Percentiles rank a stretch among this genome's conserved stretches.
phyloP scores from a whole-genome alignment of 2,888 invertebrate species.

The Steromphala cineraria region DNA sequence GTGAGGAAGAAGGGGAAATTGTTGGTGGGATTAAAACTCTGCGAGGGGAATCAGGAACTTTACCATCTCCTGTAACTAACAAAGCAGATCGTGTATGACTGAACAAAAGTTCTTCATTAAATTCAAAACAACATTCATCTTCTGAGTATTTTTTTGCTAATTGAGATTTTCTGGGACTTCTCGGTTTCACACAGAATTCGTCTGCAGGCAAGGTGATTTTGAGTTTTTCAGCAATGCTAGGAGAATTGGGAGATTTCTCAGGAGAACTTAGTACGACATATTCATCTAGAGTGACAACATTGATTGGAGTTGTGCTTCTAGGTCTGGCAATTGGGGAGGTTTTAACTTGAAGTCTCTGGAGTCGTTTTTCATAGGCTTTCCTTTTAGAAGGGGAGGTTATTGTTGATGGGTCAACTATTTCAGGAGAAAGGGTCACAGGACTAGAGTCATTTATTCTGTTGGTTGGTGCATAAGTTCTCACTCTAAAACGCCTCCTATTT shows the following conservation, averaged over 20 bases:
- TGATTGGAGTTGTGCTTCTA: conserved; percentile 67
- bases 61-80: conserved; percentile 56
- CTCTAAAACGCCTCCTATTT: background rate
- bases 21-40: conserved; percentile 66
- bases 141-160: conserved; percentile 38
- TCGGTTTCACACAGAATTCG: conserved; percentile 52
- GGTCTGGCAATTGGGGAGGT: conserved; percentile 67
- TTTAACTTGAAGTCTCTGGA: conserved; percentile 66
- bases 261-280: conserved; percentile 64
- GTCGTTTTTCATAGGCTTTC: conserved; percentile 65
- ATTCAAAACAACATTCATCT: conserved; percentile 44
- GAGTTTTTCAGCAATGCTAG: conserved; percentile 54
- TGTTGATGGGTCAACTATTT: conserved; percentile 53
- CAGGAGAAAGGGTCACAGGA: conserved; percentile 33
- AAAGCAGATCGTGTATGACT: conserved; percentile 65
- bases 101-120: conserved; percentile 67
- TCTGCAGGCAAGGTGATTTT: conserved; percentile 66
- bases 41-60: conserved; percentile 57
- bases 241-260: conserved; percentile 48
- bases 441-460: background rate
- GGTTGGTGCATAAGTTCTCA: background rate
- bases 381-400: conserved; percentile 63
- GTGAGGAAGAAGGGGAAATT: conserved; percentile 60
- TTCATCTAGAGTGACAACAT: conserved; percentile 65
- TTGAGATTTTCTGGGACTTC: conserved; percentile 48